phyloP scores from a whole-genome alignment of 1,140 invertebrate genomes.

The Bombus fervidus region DNA sequence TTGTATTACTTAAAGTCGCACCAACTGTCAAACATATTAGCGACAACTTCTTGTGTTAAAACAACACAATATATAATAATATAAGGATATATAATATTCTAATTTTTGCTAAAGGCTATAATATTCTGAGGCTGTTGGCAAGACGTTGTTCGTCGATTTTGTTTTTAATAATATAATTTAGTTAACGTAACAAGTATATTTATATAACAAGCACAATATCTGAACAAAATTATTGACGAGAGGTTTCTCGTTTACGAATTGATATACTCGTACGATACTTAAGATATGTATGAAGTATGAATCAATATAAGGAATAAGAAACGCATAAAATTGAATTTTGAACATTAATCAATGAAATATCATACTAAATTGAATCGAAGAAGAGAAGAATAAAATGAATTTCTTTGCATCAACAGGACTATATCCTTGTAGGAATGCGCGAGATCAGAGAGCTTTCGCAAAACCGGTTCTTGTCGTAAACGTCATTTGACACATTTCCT shows the following conservation, averaged over 20 bases:
- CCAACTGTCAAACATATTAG: too few relatives aligned
- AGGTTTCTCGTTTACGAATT: background rate
- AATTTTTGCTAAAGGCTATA: too few relatives aligned
- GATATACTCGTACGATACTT: background rate
- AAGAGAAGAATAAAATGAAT: slow-evolving; percentile 17
- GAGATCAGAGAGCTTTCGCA: slow-evolving; percentile 44
- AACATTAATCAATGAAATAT: background rate
- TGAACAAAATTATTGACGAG: too few relatives aligned
- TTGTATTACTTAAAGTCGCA: too few relatives aligned
- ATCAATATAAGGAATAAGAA: background rate
- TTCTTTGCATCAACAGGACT: slow-evolving; percentile 37
- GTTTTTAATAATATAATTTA: background rate
- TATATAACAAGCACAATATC: too few relatives aligned
- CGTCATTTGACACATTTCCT: slow-evolving; percentile 56
- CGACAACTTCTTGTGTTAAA: too few relatives aligned
- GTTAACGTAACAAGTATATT: background rate
- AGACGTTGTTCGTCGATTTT: too few relatives aligned
- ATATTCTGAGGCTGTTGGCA: too few relatives aligned
- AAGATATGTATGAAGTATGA: background rate
- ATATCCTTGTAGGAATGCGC: slow-evolving; percentile 43
- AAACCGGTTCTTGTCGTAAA: slow-evolving; percentile 54
- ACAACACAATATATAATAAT: too few relatives aligned
- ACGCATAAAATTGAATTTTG: background rate
- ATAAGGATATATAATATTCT: too few relatives aligned
- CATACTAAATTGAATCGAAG: background rate